phyloP scores from a whole-genome alignment of 64 coral and sea anemone genomes.

The Stylophora pistillata region DNA sequence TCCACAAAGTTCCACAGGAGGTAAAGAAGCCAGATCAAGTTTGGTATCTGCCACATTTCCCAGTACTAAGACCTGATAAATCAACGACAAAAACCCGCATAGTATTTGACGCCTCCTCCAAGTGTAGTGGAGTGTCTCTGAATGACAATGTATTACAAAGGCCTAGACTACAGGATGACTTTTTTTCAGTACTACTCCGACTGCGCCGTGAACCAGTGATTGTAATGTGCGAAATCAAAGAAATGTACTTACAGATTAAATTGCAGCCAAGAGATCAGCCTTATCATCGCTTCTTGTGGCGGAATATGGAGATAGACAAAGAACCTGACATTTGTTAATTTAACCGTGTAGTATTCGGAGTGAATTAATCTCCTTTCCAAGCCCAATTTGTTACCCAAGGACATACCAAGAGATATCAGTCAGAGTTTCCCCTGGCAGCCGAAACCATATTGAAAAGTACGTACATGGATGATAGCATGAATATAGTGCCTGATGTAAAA shows the following conservation, averaged over 20 bases:
- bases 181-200: slow-evolving; percentile 39
- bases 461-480: not conserved
- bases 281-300: slow-evolving; percentile 49
- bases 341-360: slow-evolving; percentile 70
- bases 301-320: slow-evolving; percentile 18
- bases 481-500: not conserved
- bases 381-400: slow-evolving; percentile 48
- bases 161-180: no score
- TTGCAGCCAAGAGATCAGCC: slow-evolving; percentile 30
- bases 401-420: slow-evolving; percentile 31
- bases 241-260: slow-evolving; percentile 39
- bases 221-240: slow-evolving; percentile 54
- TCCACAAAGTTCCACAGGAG: slow-evolving; percentile 35
- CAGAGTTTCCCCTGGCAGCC: slow-evolving; percentile 46
- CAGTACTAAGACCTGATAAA: slow-evolving; percentile 80
- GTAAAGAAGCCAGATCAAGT: slow-evolving; percentile 33
- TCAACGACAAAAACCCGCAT: slow-evolving; percentile 62
- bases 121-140: slow-evolving; percentile 29
- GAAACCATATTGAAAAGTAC: slow-evolving; percentile 42
- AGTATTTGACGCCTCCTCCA: slow-evolving; percentile 56
- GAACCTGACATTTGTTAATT: slow-evolving; percentile 52
- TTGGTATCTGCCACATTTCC: slow-evolving; percentile 72
- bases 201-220: slow-evolving; percentile 35
- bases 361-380: slow-evolving; percentile 53
- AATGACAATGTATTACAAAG: no score